Base-by-base conservation (phyloP, 2,888 invertebrate genomes). In the Allolobophora icterica region DNA sequence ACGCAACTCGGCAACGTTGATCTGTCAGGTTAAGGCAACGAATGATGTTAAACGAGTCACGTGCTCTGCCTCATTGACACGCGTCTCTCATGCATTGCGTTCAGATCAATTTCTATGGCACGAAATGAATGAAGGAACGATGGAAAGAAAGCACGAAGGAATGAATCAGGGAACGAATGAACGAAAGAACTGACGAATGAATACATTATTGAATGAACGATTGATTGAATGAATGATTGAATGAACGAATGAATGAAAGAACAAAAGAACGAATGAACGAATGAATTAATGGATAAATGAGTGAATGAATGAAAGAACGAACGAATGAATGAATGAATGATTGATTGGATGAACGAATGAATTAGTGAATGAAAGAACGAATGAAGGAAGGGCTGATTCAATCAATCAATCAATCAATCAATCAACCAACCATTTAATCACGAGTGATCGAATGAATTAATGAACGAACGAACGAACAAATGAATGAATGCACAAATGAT, bases 1-100 rank as follows among this genome's bases (percentile, higher is more conserved):
- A 93, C 91, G 91, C 92, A 93, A 24, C 91, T 94, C 35, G 34
- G 90, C 71, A 89, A 91, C 52, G 91, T 94, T 30, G 94, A 94
- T 91, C 93, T 94, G 40, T 93, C 93, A 84, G 92, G 93, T 93
- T 87, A n/a, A 17, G n/a, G 71, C 30, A n/a, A 71, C 30, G 71
- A 71, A n/a, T 71, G 11, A 71, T 52, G 42, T 15, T 42, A 42
- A n/a, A n/a, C 8, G 71, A 71, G n/a, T 71, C 71, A 71, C 71
- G 71, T n/a, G 71, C 4, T 71, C 71, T 71, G 71, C 71, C n/a
- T 30, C 71, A n/a, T n/a, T 71, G 11, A 11, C n/a, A 71, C 17
- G 71, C 30, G 6, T 24, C 8, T n/a, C 71, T n/a, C 71, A 17
- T 71, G 30, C 8, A 1, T 24, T 52, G 52, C 52, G 1, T 52